Conservation (phyloP, 2,797 vertebrate species). For the Argyrosomus regius region DNA sequence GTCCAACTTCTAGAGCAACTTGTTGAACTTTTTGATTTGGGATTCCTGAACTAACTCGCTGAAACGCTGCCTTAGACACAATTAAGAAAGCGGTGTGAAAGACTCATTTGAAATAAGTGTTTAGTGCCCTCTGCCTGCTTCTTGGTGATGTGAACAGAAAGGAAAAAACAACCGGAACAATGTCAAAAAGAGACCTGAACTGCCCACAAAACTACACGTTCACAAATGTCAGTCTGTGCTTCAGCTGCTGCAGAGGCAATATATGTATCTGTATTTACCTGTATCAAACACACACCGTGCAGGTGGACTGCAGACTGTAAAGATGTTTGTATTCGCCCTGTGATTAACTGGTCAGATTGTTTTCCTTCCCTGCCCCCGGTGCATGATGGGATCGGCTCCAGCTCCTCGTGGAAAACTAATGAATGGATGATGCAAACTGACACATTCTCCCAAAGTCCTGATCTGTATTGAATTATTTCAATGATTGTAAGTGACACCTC, state of each 20-base stretch:
- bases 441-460: not conserved
- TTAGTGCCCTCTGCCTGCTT: constrained; percentile 1
- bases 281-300: not conserved
- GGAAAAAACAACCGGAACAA: not conserved
- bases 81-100: not conserved
- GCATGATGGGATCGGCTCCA: constrained; percentile 23
- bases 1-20: not conserved
- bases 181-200: not conserved
- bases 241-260: not conserved
- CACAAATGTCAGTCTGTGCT: not conserved
- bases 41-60: fast-evolving
- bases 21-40: not conserved
- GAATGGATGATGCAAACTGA: constrained; percentile 13
- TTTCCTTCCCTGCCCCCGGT: not conserved
- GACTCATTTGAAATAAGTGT: not conserved
- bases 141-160: not conserved
- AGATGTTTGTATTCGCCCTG: not conserved
- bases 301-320: not conserved
- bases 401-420: constrained; percentile 5
- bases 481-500: constrained; percentile 26
- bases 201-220: not conserved
- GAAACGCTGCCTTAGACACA: not conserved
- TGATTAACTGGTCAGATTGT: constrained; percentile 3
- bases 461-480: not conserved
- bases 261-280: too few species aligned